A percentile compares a stretch with the other conserved stretches of the same genome.
phyloP scores from a whole-genome alignment of 2,797 vertebrate species.

The Odontamblyopus lacepedii region DNA sequence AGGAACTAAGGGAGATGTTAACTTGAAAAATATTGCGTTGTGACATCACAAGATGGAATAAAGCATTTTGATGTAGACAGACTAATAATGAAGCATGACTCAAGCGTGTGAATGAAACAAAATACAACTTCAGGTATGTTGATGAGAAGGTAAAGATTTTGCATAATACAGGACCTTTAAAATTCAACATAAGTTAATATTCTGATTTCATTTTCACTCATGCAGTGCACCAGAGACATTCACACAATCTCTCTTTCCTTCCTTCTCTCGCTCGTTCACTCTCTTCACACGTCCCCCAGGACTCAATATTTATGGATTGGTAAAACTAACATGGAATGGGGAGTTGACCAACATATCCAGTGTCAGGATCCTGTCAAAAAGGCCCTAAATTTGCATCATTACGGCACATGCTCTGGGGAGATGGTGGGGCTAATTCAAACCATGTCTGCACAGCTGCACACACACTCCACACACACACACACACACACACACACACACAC shows the following conservation, averaged over 20 bases:
- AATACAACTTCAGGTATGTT: too few relatives aligned
- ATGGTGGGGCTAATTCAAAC: constrained; percentile 70
- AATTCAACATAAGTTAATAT: too few relatives aligned
- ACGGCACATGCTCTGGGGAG: constrained; percentile 59
- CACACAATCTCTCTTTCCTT: constrained; percentile 21
- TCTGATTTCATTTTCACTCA: not conserved
- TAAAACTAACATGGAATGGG: constrained; percentile 69
- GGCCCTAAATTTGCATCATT: constrained; percentile 72
- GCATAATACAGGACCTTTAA: too few relatives aligned
- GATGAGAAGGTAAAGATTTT: too few relatives aligned
- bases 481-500: constrained; percentile 34
- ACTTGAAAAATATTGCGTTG: too few relatives aligned
- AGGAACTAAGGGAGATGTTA: too few relatives aligned
- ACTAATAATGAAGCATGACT: too few relatives aligned
- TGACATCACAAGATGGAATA: too few relatives aligned
- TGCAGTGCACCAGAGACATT: constrained; percentile 16
- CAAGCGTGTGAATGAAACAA: too few relatives aligned
- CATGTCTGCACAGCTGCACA: constrained; percentile 55
- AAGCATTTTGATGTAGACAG: too few relatives aligned
- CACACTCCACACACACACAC: constrained; percentile 47
- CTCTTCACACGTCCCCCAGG: constrained; percentile 50
- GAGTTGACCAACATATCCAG: constrained; percentile 72
- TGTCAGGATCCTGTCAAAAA: constrained; percentile 74
- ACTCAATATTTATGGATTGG: constrained; percentile 70
- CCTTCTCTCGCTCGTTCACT: constrained; percentile 17